phyloP scores from a whole-genome alignment of 2,888 invertebrate species.

The Nemurella pictetii region DNA sequence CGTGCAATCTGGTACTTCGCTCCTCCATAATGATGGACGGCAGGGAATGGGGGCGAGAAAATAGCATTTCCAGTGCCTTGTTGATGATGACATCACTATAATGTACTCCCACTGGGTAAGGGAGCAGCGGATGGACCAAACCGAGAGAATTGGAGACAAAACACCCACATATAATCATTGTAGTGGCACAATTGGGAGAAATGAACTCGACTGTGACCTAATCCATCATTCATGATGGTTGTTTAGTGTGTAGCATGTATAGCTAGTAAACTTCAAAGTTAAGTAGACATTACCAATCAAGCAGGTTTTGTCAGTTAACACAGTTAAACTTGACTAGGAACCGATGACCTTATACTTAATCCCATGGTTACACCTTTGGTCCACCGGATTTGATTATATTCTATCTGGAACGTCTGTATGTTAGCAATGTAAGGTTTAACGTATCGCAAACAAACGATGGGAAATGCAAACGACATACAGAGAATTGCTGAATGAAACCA shows the following conservation, averaged over 20 bases:
- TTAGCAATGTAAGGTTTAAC: not conserved
- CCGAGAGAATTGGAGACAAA: constrained; percentile 8
- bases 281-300: constrained; percentile 21
- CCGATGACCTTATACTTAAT: not conserved
- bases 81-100: not conserved
- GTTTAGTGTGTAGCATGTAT: not conserved
- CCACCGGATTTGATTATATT: not conserved
- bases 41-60: not conserved
- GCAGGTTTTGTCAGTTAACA: not conserved
- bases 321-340: not conserved
- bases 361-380: not conserved
- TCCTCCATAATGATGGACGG: not conserved
- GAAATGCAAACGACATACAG: too few relatives aligned
- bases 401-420: not conserved
- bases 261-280: not conserved
- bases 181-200: constrained; percentile 19
- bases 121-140: not conserved
- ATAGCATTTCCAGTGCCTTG: not conserved
- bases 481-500: not conserved
- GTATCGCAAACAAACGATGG: not conserved
- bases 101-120: not conserved
- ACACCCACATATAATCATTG: constrained; percentile 1
- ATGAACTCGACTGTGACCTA: constrained; percentile 1
- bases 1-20: not conserved
- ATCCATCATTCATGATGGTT: constrained; percentile 7